Percentiles rank a stretch among this genome's conserved stretches.
Conservation (phyloP, 2,797 vertebrate genomes). For the Iguana delicatissima region DNA sequence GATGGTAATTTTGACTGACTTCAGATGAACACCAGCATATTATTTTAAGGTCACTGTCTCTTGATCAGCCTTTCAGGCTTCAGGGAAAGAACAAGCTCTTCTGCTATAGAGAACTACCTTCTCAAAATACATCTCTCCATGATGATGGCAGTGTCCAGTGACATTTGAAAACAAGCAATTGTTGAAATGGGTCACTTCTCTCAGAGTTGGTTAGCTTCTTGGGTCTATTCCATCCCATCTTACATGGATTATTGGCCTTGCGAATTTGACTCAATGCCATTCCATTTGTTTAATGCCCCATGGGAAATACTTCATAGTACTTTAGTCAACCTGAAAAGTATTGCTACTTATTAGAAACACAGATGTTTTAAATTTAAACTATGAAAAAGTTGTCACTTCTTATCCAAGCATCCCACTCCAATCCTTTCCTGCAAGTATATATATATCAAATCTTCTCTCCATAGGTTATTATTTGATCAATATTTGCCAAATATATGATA, state of each 20-base stretch:
- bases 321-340: not conserved
- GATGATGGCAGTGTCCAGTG: not conserved
- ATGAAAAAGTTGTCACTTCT: not conserved
- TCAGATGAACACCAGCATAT: not conserved
- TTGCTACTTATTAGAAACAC: not conserved
- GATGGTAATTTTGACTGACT: not conserved
- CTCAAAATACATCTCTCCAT: not conserved
- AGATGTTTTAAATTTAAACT: not conserved
- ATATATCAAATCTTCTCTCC: not conserved
- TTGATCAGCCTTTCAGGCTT: not conserved
- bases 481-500: not conserved
- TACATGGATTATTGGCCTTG: not conserved
- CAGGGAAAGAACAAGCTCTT: not conserved
- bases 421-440: not conserved
- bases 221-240: not conserved
- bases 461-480: not conserved
- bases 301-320: not conserved
- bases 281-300: not conserved
- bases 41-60: not conserved
- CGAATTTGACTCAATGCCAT: not conserved
- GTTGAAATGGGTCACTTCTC: slow-evolving; percentile 16
- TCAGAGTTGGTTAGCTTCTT: not conserved
- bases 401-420: not conserved
- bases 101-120: not conserved
- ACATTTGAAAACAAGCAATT: not conserved